Percentiles rank a stretch among this genome's conserved stretches.
Evolutionary conservation across 2,888 invertebrate species (phyloP).

Genomic region (Scaptomyza tumidula): DNA sequence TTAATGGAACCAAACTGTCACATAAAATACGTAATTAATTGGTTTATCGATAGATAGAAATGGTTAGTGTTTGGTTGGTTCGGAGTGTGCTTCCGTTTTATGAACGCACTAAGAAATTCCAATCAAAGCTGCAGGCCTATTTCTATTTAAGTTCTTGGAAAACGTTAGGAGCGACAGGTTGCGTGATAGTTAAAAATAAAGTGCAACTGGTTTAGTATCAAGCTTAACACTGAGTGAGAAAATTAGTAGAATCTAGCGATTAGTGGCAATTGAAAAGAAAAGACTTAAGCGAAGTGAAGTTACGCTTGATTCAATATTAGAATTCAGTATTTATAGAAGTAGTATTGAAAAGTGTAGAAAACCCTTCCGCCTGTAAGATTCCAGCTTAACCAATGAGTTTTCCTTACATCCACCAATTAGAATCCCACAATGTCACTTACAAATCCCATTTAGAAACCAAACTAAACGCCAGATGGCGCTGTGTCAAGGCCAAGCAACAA

Average conservation of each 20-base stretch:
- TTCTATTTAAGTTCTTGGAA: slow-evolving; percentile 26
- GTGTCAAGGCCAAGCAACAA: not conserved
- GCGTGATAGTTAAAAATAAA: not conserved
- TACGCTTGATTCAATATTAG: no score
- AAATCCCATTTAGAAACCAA: not conserved
- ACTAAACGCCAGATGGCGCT: slow-evolving; percentile 54
- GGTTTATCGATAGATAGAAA: slow-evolving; percentile 36
- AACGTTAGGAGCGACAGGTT: not conserved
- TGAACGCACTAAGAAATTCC: not conserved
- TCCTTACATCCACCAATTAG: not conserved
- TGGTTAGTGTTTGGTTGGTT: slow-evolving; percentile 2
- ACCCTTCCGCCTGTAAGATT: not conserved
- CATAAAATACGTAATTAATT: slow-evolving; percentile 78
- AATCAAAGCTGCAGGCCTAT: not conserved
- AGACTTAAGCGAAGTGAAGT: no score
- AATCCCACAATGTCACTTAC: not conserved
- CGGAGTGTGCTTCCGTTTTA: slow-evolving; percentile 43
- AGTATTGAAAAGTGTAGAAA: not conserved
- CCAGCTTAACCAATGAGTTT: not conserved
- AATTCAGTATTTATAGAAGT: no score
- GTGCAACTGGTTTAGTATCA: not conserved
- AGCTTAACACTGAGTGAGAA: no score
- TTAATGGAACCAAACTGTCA: slow-evolving; percentile 58
- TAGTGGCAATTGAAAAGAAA: no score
- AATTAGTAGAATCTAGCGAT: no score